Evolutionary conservation across 2,797 vertebrate genomes (phyloP).

Genomic region (Buceros bicornis): DNA sequence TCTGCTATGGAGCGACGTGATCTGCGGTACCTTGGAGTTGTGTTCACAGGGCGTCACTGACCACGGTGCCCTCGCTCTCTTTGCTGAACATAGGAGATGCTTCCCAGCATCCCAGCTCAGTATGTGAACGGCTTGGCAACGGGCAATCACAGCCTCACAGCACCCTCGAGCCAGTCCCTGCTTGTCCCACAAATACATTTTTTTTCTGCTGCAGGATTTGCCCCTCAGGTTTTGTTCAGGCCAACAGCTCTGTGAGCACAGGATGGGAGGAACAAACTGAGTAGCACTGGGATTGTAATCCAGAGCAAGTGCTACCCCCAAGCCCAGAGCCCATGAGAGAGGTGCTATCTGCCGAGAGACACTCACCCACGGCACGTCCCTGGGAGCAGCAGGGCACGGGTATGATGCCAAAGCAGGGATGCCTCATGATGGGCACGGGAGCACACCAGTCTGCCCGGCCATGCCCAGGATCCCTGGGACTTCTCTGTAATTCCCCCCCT

Average conservation of each 20-base stretch:
- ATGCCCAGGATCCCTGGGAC: neutral
- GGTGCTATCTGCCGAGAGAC: neutral
- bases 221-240: neutral
- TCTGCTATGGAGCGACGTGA: fast-evolving
- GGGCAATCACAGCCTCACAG: neutral
- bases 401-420: neutral
- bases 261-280: neutral
- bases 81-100: neutral
- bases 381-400: neutral
- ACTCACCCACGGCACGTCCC: fast-evolving
- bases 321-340: too few species aligned
- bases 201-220: neutral
- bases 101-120: neutral
- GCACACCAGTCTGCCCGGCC: neutral
- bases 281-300: neutral
- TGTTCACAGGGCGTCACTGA: neutral
- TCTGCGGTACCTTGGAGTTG: fast-evolving
- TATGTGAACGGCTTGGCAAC: neutral
- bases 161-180: neutral
- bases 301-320: neutral
- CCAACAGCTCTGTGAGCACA: neutral
- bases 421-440: neutral
- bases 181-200: neutral
- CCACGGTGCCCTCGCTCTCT: neutral
- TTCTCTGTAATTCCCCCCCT: neutral